phyloP scores from a whole-genome alignment of 2,113 vertebrate species.

The zebrafish (Danio rerio) region DNA sequence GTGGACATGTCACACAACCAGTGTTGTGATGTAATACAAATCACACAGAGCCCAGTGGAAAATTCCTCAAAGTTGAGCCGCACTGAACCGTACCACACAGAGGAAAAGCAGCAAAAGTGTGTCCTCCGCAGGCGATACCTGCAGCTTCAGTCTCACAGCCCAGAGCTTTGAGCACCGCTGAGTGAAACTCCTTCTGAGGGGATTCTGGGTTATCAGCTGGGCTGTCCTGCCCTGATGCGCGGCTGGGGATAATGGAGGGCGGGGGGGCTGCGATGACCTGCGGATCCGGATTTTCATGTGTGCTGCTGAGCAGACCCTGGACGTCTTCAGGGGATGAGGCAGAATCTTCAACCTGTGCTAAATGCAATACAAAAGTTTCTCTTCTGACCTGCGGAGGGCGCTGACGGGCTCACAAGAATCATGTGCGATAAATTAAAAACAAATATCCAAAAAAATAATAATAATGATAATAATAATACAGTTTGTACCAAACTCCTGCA shows the following conservation, averaged over 20 bases:
- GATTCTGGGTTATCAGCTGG: constrained; percentile 62
- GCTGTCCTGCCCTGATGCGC: constrained; percentile 30
- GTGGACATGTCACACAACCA: too few relatives aligned
- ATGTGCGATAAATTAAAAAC: background rate
- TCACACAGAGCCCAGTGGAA: too few relatives aligned
- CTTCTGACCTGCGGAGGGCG: constrained; percentile 30
- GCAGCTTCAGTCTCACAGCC: constrained; percentile 67
- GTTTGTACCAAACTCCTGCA: too few relatives aligned
- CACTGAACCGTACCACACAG: too few relatives aligned
- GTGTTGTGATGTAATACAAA: too few relatives aligned
- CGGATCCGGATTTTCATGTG: constrained; percentile 18
- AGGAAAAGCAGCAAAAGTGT: too few relatives aligned
- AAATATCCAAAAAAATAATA: too few relatives aligned
- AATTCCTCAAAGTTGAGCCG: too few relatives aligned
- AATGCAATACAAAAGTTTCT: constrained; percentile 62
- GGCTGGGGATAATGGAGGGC: constrained; percentile 66
- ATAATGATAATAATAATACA: too few relatives aligned
- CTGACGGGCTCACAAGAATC: background rate
- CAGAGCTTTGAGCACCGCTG: constrained; percentile 79
- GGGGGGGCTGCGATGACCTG: constrained; percentile 12
- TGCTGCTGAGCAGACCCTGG: background rate
- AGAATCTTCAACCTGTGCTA: constrained; percentile 59
- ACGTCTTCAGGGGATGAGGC: constrained; percentile 28
- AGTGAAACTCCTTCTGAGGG: constrained; percentile 81
- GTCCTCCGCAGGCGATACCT: constrained; percentile 63